A percentile compares a stretch with the other conserved stretches of the same genome.
These are phyloP conservation scores for Caenorhabditis drosophilae DNA, from an alignment of 2,888 invertebrate species.

Conservation along the genomic window DNA sequence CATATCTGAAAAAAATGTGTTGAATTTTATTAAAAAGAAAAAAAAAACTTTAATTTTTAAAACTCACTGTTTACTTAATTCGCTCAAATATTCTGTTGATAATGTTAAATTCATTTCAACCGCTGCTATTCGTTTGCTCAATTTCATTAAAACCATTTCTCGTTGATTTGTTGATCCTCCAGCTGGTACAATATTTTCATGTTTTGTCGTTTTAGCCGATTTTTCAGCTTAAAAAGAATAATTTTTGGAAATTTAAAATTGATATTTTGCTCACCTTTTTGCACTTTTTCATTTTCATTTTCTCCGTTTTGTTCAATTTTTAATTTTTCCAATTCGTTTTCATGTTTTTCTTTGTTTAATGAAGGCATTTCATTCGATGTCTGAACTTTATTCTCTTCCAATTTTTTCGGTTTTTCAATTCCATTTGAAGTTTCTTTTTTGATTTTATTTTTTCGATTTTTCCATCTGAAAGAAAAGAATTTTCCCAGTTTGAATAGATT, in stretches of 20 bases:
- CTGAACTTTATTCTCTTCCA: too few relatives aligned
- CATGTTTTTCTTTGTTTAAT: too few relatives aligned
- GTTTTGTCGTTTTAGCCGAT: constrained; percentile 3
- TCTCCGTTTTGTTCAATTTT: neutral
- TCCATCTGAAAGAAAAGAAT: too few relatives aligned
- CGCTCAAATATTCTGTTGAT: constrained; percentile 93
- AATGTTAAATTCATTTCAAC: constrained; percentile 95
- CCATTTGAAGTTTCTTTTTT: too few relatives aligned
- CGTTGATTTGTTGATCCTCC: constrained; percentile 32
- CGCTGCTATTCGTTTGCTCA: constrained; percentile 85
- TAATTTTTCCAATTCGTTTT: too few relatives aligned
- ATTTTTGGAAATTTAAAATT: too few relatives aligned
- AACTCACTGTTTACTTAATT: constrained; percentile 77
- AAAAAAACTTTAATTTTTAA: neutral
- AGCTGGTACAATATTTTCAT: constrained; percentile 24
- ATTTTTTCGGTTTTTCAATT: neutral
- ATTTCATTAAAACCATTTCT: constrained; percentile 91
- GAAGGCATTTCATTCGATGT: too few relatives aligned
- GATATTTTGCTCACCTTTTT: neutral
- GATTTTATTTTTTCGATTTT: too few relatives aligned
- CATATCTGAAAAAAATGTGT: constrained; percentile 14
- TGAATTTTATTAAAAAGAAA: neutral
- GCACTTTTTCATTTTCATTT: neutral
- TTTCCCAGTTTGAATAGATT: too few relatives aligned
- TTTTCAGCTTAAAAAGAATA: neutral